These are phyloP conservation scores for Tupaia chinensis DNA, from an alignment of 2,113 vertebrate species.

Conservation along the genomic window DNA sequence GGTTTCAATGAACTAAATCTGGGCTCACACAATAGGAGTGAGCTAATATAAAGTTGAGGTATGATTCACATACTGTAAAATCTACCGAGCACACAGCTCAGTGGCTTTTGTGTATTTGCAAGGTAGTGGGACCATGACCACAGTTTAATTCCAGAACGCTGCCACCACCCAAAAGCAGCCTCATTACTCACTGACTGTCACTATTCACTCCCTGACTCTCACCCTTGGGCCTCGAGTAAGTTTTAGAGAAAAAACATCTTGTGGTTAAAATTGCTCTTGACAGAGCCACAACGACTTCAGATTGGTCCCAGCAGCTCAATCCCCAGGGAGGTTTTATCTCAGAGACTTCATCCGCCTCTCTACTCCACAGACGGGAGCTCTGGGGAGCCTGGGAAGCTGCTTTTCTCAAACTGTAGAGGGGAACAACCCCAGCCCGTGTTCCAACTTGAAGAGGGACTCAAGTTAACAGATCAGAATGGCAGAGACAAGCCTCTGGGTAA, in stretches of 20 bases:
- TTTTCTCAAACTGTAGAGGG: not conserved
- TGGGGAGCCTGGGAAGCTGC: not conserved
- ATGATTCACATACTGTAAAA: not conserved
- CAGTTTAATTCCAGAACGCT: not conserved
- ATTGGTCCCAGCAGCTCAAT: not conserved
- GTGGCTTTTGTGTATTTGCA: not conserved
- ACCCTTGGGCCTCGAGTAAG: not conserved
- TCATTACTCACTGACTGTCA: not conserved
- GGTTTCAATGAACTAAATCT: not conserved
- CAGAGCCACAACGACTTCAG: not conserved
- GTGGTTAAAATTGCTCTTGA: slow-evolving; percentile 30
- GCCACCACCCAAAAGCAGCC: not conserved
- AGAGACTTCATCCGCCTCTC: not conserved
- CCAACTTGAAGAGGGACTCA: not conserved
- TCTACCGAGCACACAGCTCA: not conserved
- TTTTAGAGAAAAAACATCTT: slow-evolving; percentile 10
- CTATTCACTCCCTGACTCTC: not conserved
- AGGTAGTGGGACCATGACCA: not conserved
- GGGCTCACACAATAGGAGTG: not conserved
- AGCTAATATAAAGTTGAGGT: not conserved
- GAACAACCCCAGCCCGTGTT: not conserved
- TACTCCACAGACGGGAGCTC: not conserved
- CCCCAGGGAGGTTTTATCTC: slow-evolving; percentile 20
- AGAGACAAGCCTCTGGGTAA: not conserved
- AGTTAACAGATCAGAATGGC: not conserved